Conservation (phyloP, 2,888 invertebrate species). For the Dolichopus griseipennis region DNA sequence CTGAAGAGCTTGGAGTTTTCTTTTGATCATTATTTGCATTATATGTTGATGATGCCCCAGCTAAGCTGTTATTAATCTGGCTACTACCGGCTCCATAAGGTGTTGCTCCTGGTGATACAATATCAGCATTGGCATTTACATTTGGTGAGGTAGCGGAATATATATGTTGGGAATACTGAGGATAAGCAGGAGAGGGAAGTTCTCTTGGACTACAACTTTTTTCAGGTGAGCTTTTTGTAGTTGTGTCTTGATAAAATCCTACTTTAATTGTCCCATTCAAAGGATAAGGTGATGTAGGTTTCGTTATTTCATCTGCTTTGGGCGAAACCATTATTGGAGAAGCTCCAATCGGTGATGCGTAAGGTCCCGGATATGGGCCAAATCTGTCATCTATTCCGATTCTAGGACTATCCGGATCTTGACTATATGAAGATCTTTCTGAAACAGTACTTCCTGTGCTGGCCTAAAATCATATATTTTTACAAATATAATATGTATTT, state of each 20-base stretch:
- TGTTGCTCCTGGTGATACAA: slow-evolving; percentile 36
- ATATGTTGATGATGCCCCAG: slow-evolving; percentile 39
- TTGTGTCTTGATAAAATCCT: slow-evolving; percentile 84
- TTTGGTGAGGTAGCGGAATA: slow-evolving; percentile 52
- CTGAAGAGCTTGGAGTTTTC: slow-evolving; percentile 30
- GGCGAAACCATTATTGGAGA: slow-evolving; percentile 62
- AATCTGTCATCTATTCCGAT: slow-evolving; percentile 52
- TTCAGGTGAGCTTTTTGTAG: slow-evolving; percentile 73
- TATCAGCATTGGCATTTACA: slow-evolving; percentile 37
- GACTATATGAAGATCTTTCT: slow-evolving; percentile 68
- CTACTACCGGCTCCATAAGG: slow-evolving; percentile 26
- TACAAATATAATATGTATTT: background rate
- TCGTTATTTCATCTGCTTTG: slow-evolving; percentile 56
- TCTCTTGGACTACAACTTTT: slow-evolving; percentile 75
- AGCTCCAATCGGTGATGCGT: slow-evolving; percentile 61
- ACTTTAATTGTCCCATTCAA: slow-evolving; percentile 78
- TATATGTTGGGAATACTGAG: slow-evolving; percentile 51
- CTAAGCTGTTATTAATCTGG: slow-evolving; percentile 36
- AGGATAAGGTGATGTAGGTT: slow-evolving; percentile 56
- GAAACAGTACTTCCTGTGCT: slow-evolving; percentile 74
- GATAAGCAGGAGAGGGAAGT: slow-evolving; percentile 51
- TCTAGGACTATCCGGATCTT: slow-evolving; percentile 65
- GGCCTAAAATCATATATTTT: slow-evolving; percentile 34
- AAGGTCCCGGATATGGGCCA: slow-evolving; percentile 59
- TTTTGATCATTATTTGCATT: slow-evolving; percentile 38